These are phyloP conservation scores for Philotrypesis tridentata DNA, from an alignment of 1,140 invertebrate species.

Conservation along the genomic window DNA sequence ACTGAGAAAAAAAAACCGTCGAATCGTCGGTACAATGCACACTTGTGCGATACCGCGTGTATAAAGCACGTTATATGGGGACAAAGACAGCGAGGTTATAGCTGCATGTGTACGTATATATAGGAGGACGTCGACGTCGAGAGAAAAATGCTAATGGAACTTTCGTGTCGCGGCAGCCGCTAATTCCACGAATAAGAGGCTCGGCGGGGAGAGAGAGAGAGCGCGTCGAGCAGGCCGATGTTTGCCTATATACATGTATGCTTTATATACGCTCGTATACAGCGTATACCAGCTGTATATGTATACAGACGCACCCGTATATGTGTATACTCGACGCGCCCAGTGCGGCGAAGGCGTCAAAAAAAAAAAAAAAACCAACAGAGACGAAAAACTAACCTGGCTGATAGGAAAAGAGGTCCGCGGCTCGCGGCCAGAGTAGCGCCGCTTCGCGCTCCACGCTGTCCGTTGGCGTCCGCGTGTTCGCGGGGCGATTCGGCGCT, in stretches of 20 bases:
- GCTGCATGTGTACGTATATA: background rate
- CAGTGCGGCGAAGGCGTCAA: too few relatives aligned
- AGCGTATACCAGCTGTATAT: too few relatives aligned
- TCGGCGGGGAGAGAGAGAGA: background rate
- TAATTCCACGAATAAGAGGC: background rate
- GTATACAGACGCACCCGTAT: too few relatives aligned
- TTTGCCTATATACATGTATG: background rate
- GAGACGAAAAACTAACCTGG: conserved; percentile 61
- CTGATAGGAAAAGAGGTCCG: conserved; percentile 69
- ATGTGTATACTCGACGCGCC: too few relatives aligned
- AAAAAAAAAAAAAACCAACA: background rate
- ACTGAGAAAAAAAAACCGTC: too few relatives aligned
- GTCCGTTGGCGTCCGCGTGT: conserved; percentile 67
- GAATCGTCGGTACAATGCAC: background rate
- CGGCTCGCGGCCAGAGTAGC: conserved; percentile 71
- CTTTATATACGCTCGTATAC: too few relatives aligned
- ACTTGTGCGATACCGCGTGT: too few relatives aligned
- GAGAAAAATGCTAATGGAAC: conserved; percentile 47
- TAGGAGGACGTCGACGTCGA: background rate
- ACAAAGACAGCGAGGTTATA: background rate
- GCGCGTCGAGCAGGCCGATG: background rate
- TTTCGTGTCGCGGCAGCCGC: conserved; percentile 28
- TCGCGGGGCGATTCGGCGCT: conserved; percentile 56
- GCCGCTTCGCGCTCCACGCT: conserved; percentile 71
- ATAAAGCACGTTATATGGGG: background rate